Base-by-base conservation (phyloP, 2,888 invertebrate species). In the Synanthedon tipuliformis region DNA sequence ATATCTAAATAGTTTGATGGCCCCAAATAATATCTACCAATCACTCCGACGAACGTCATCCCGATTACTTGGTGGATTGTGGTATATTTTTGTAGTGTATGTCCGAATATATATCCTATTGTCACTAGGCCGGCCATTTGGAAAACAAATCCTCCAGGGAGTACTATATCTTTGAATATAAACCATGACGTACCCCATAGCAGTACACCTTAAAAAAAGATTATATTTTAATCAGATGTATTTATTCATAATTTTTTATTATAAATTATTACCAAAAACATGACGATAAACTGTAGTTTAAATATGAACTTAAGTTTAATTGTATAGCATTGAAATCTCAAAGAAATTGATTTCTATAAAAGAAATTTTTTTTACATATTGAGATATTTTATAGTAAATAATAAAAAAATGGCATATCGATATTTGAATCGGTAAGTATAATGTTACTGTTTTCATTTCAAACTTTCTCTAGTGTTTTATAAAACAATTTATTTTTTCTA, bases 111-210 rank as follows among this genome's bases (percentile, higher is more conserved):
- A 55, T 87, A 87, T 12, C 86, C 87, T 0, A 69, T 69, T 23
- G 75, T 55, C 8, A 81, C 75, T 40, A 87, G 66, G 4, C 68
- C 76, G 0, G 63, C 56, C 78, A 87, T 82, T 45, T 75, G 71
- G 68, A 85, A 86, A 27, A 80, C 45, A 55, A 65, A 74, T 0
- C 78, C 74, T 5, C 78, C 77, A 1, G 84, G 86, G 1, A 73
- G 56, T 0, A 81, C 75, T 0, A 65, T 61, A 4, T 81, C 77
- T 55, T 70, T 65, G 56, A 83, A 69, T 41, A 83, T 34, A 56
- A 86, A 78, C 84, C 82, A 85, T 49, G 75, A 73, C 15, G 73
- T 69, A 8, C 72, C 77, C 87, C 87, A 87, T 59, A 84, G 40
- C 41, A 74, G 66, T 53, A 82, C 41, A 12, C 76, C 87, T 87